Evolutionary conservation across 2,113 vertebrate species (phyloP), one percentile per base, ranked within the genome.

Genomic region (Oryzias javanicus): DNA sequence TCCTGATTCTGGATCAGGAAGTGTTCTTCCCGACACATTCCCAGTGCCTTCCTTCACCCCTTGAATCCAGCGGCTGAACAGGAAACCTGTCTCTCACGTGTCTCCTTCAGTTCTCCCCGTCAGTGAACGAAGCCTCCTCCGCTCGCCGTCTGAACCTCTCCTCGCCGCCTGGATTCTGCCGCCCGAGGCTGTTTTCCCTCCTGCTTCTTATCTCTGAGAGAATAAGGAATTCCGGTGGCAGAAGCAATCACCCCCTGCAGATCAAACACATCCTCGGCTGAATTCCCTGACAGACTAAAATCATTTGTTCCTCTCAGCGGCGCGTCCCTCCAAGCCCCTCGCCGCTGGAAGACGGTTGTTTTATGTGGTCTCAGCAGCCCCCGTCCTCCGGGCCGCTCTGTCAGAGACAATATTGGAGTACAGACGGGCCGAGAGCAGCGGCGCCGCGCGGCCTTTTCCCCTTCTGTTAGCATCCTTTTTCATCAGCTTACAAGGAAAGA

Each of bases 201-300:
- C 55, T 74, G 40, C 74, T 75, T 78, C 72, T 64, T 76, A 79
- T 85, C 88, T 87, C 89, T 67, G 81, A 86, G 73, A 90, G 87
- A 87, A 90, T 82, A 82, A 83, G 78, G 87, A 85, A 89, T 85
- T 80, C 72, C 72, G 71, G 71, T 76, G 74, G 81, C 87, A 88
- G 48, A 83, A 86, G 76, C 82, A 80, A 89, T 90, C 88, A 87
- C 78, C 67, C 66, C 55, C 60, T 62, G 20, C 58, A 82, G 86
- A 92, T 92, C 90, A 91, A 89, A 90, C 81, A 74, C 74, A 76
- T 86, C 89, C 89, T 86, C 86, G 4, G 79, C 86, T 88, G 90
- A 87, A 86, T 91, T 88, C 74, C 61, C 88, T 86, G 90, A 88
- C 90, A 89, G 84, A 75, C 86, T 90, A 74, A 81, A 84, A 86